Conservation (phyloP, 2,113 vertebrate species). For the Paralichthys olivaceus region DNA sequence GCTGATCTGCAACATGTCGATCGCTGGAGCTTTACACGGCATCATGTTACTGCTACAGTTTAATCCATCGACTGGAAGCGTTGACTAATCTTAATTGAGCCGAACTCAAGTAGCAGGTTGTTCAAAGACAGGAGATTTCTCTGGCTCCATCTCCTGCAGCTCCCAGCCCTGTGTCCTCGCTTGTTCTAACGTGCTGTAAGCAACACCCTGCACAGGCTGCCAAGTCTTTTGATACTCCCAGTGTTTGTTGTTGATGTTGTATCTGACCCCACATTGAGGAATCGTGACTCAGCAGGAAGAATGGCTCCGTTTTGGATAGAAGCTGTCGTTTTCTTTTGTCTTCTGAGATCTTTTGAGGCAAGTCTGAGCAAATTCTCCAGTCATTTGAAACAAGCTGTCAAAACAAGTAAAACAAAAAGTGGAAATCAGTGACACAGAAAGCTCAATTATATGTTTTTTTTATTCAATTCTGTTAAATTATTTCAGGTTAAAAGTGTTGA, state of each 20-base stretch:
- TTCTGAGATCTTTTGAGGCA: too few relatives aligned
- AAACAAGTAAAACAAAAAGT: not conserved
- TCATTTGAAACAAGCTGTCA: not conserved
- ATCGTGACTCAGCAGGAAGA: constrained; percentile 28
- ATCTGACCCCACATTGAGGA: not conserved
- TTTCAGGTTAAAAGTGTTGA: too few relatives aligned
- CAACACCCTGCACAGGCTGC: constrained; percentile 25
- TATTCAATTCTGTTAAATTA: too few relatives aligned
- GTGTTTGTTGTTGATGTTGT: not conserved
- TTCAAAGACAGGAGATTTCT: not conserved
- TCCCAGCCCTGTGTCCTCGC: constrained; percentile 24
- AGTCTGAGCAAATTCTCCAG: not conserved
- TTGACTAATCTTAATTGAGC: not conserved
- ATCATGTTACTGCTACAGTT: not conserved
- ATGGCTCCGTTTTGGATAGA: not conserved
- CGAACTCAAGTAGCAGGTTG: not conserved
- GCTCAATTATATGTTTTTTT: not conserved
- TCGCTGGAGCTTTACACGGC: not conserved
- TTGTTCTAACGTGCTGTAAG: constrained; percentile 37
- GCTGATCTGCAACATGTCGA: not conserved
- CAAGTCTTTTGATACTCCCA: not conserved
- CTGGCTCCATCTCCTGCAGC: constrained; percentile 13
- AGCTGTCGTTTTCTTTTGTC: not conserved
- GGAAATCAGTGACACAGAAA: not conserved
- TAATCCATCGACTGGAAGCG: not conserved